Conservation (phyloP, 2,888 invertebrate species). For the Scaptodrosophila latifasciaeformis region DNA sequence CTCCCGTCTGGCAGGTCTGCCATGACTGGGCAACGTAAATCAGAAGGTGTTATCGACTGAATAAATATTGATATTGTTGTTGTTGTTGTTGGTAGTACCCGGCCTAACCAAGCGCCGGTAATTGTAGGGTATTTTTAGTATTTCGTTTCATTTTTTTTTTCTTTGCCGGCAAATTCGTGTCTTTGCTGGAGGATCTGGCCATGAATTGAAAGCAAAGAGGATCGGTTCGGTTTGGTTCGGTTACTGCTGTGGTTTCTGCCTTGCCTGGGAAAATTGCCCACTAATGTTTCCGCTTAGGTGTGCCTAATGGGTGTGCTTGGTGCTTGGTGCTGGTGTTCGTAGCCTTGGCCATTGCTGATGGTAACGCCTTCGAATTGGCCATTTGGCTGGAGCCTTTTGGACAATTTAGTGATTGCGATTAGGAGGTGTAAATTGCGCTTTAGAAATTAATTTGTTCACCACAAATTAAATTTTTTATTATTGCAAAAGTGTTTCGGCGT, state of each 20-base stretch:
- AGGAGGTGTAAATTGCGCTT: constrained; percentile 70
- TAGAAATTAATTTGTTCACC: constrained; percentile 64
- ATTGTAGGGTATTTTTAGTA: constrained; percentile 46
- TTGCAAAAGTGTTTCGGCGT: too few species aligned
- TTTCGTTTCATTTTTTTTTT: too few species aligned
- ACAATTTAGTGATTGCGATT: constrained; percentile 65
- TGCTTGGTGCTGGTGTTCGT: constrained; percentile 14
- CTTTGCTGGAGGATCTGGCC: too few species aligned
- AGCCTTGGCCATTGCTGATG: constrained; percentile 22
- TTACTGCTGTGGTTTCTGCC: too few species aligned
- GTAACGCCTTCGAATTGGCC: constrained; percentile 20
- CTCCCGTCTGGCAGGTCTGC: constrained; percentile 30
- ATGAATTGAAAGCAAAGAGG: too few species aligned
- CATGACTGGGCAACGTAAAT: constrained; percentile 67
- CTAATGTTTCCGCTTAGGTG: constrained; percentile 64
- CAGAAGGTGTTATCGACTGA: constrained; percentile 73
- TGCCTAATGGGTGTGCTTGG: constrained; percentile 48
- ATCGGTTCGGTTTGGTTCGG: too few species aligned
- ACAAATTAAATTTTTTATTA: constrained; percentile 70
- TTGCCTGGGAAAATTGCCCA: constrained; percentile 49
- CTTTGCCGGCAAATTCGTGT: too few species aligned
- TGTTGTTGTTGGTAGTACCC: constrained; percentile 60
- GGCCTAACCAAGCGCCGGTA: constrained; percentile 59
- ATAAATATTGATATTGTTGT: constrained; percentile 73
- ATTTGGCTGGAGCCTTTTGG: constrained; percentile 39